A percentile compares a stretch with the other conserved stretches of the same genome.
These are phyloP conservation scores for Notarius lentiginosus DNA, from an alignment of 2,113 vertebrate genomes.

Conservation along the genomic window DNA sequence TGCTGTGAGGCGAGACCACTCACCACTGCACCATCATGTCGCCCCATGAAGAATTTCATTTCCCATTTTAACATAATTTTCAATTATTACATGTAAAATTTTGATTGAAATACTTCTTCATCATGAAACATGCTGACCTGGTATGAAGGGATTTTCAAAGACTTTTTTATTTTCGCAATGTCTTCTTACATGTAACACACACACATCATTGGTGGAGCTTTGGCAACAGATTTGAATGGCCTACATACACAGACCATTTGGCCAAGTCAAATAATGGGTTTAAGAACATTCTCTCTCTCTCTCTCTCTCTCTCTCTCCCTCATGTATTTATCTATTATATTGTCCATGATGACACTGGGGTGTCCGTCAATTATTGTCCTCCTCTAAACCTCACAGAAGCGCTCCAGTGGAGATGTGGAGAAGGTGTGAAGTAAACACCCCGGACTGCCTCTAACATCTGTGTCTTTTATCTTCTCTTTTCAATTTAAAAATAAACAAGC, in stretches of 20 bases:
- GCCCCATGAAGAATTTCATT: neutral
- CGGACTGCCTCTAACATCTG: constrained; percentile 11
- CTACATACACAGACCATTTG: constrained; percentile 76
- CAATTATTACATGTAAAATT: neutral
- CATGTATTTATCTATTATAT: constrained; percentile 73
- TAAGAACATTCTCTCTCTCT: constrained; percentile 61
- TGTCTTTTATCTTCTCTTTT: constrained; percentile 29
- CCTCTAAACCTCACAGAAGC: constrained; percentile 2
- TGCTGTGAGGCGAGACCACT: no score
- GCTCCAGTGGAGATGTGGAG: constrained; percentile 13
- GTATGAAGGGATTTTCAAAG: neutral
- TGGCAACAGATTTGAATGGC: constrained; percentile 72
- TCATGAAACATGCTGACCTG: neutral
- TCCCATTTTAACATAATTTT: neutral
- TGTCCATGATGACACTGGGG: constrained; percentile 76
- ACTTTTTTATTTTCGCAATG: neutral
- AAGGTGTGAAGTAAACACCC: constrained; percentile 31
- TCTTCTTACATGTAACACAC: constrained; percentile 7
- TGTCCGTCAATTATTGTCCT: constrained; percentile 48
- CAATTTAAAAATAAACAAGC: constrained; percentile 28
- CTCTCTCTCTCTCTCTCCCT: constrained; percentile 55
- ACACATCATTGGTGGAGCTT: constrained; percentile 67
- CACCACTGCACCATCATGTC: no score
- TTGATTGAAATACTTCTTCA: neutral
- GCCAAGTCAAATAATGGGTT: constrained; percentile 81